phyloP scores from a whole-genome alignment of 2,113 vertebrate species.

The Percopsis transmontana region DNA sequence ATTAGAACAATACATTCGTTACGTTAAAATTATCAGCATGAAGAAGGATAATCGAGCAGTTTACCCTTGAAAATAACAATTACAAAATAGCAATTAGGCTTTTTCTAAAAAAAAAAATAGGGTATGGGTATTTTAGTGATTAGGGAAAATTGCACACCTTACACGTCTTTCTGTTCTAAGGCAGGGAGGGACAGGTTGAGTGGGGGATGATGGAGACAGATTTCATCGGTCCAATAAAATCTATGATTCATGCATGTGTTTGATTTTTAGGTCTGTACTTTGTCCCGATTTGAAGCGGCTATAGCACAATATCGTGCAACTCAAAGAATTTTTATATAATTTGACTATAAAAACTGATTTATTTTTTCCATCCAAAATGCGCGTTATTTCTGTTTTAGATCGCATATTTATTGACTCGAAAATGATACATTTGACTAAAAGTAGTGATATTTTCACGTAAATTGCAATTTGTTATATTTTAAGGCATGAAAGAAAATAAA shows the following conservation, averaged over 20 bases:
- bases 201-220: constrained; percentile 45
- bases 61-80: not conserved
- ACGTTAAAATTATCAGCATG: not conserved
- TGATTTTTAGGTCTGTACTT: no score
- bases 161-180: constrained; percentile 3
- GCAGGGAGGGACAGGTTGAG: constrained; percentile 50
- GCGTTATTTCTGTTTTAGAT: no score
- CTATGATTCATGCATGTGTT: no score
- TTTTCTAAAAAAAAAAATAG: not conserved
- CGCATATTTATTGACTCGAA: no score
- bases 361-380: no score
- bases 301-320: no score
- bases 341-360: no score
- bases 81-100: not conserved
- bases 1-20: constrained; percentile 51
- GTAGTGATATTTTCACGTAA: no score
- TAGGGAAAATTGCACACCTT: not conserved
- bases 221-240: constrained; percentile 40
- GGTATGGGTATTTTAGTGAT: no score
- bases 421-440: no score
- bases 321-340: no score
- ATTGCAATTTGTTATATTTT: not conserved
- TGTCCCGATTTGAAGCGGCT: no score
- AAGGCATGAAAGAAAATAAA: constrained; percentile 14
- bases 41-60: not conserved